Evolutionary conservation across 2,113 vertebrate genomes (phyloP), one percentile per base, ranked within the genome.

Genomic region (Empidonax alnorum): DNA sequence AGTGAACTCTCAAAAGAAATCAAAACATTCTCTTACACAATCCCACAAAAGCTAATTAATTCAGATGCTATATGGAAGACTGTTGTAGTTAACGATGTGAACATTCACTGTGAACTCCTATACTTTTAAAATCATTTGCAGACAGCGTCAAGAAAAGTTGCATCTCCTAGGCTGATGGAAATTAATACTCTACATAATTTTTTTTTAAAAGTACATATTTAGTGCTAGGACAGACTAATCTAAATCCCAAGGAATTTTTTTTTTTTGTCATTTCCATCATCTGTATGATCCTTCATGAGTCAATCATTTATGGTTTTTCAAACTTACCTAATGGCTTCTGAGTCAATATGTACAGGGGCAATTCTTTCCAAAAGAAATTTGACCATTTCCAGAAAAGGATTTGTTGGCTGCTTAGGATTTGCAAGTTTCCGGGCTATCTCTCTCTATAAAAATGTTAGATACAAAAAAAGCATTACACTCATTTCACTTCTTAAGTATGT

Each of bases 361-460:
- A 99, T 99, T 97, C 99, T 99, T 98, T 99, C 99, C 97, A 99
- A 96, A 84, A 99, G 98, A 97, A 99, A 99, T 96, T 99, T 99
- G 12, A 99, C 99, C 99, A 99, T 99, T 98, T 99, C 99, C 97
- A 99, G 97, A 96, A 99, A 99, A 42, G 99, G 99, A 97, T 99
- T 99, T 94, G 99, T 99, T 92, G 99, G 99, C 87, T 99, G 99
- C 95, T 99, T 99, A 52, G 99, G 99, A 97, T 99, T 99, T 27
- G 99, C 99, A 97, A 99, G 98, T 97, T 99, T 99, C 78, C 99
- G 98, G 62, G 99, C 99, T 97, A 99, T 99, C 97, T 99, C 99
- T 82, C 99, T 99, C 99, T 99, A 96, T 4, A 97, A 95, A 74
- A 95, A 83, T 20, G 31, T 95, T 80, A 93, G 63, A 96, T 14